Base-by-base conservation (phyloP, 2,888 invertebrate species). In the Cistogaster globosa region DNA sequence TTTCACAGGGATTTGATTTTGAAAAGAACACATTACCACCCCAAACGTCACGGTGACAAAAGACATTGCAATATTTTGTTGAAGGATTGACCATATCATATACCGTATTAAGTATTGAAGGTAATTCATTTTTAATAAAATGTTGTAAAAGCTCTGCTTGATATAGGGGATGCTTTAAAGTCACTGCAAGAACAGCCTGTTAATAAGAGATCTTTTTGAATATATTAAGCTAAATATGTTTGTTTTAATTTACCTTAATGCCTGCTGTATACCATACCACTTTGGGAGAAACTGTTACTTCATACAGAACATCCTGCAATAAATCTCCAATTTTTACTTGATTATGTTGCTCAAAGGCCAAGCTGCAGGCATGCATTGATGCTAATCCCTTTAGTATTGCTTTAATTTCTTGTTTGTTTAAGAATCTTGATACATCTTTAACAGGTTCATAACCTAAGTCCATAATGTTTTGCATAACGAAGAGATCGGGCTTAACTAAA, bases 11-110 rank as follows among this genome's bases (percentile, higher is more conserved):
- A 9, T 80, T 38, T 0, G 32, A 36, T 63, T 83, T 84, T 51
- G 89, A 87, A 69, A 90, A 92, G 86, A 92, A 90, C 2, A 92
- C 88, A 88, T 92, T 92, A 7, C 91, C 92, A 12, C 88, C 88
- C 92, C 92, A 92, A 53, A 89, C 86, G 87, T 92, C 92, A 12
- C 91, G 90, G 87, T 92, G 92, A 16, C 93, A 92, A 1, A 94
- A 88, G 0, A 93, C 94, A 84, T 94, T 94, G 9, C 91, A 88
- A 90, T 93, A 91, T 65, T 88, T 88, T 63, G 89, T 57, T 4
- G 93, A 91, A 11, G 93, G 87, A 65, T 90, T 89, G 0, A 88
- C 87, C 88, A 90, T 90, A 7, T 87, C 89, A 16, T 90, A 91
- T 0, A 90, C 86, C 0, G 81, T 83, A 7, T 91, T 88, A 26